Evolutionary conservation across 2,113 vertebrate genomes (phyloP), one percentile per base, ranked within the genome.

Genomic region (Peromyscus californicus): DNA sequence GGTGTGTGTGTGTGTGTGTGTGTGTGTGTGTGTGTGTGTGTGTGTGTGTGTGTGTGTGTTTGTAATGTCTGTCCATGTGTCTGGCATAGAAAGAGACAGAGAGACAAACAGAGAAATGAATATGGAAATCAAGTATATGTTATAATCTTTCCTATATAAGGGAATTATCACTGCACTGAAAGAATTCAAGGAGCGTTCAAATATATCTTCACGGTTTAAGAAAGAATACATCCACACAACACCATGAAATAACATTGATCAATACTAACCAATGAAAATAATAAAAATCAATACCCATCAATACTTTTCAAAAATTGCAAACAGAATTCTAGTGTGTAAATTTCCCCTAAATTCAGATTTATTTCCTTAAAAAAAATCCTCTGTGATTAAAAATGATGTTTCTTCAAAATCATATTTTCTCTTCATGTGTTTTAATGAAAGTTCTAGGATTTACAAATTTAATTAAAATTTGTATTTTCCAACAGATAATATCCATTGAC

Each of bases 311-410:
- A 24, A 92, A 95, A 89, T 0, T 69, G 8, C 24, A 93, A 51
- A 95, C 48, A 85, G 61, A 85, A 96, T 51, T 26, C 15, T 75
- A 86, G 33, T 17, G 79, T 31, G 2, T 67, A 96, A 79, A 93
- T 93, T 93, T 80, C 4, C 4, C 16, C 19, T 0, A 48, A 51
- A 80, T 3, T 29, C 26, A 93, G 24, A 90, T 9, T 70, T 42
- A 75, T 76, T 78, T 96, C 65, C 22, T 75, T 51, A 22, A 94
- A 54, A 54, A 90, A 57, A 76, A 94, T 48, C 5, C 87, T 45
- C 33, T n/a, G 1, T 36, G 22, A 45, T 89, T 57, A 48, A 65
- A 12, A 87, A 75, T 54, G 10, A 83, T 21, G 79, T 13, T 17
- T 3, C 45, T 93, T 92, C 79, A 91, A 90, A 95, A 78, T 7